Percentiles rank a stretch among this genome's conserved stretches.
These are phyloP conservation scores for Anagyrus pseudococci DNA, from an alignment of 2,888 invertebrate genomes.

Conservation along the genomic window DNA sequence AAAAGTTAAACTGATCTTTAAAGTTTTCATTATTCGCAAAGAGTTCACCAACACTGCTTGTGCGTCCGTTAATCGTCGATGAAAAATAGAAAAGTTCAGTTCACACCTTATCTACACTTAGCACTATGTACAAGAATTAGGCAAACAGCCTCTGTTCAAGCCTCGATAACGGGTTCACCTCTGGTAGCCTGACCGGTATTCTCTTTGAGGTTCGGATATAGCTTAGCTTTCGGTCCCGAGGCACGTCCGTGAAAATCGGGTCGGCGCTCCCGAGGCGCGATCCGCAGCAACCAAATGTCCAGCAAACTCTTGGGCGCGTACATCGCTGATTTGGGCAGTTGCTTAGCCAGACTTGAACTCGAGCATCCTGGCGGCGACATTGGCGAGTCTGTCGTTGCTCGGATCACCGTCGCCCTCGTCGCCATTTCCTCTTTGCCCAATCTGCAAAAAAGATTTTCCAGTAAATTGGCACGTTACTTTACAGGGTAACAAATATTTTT, in stretches of 20 bases:
- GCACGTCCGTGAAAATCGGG: slow-evolving; percentile 70
- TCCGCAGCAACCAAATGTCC: slow-evolving; percentile 72
- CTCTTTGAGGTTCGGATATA: slow-evolving; percentile 76
- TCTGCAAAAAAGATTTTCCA: slow-evolving; percentile 39
- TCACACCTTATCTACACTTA: neutral
- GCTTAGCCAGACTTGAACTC: slow-evolving; percentile 51
- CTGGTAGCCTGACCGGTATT: slow-evolving; percentile 60
- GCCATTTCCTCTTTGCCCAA: slow-evolving; percentile 58
- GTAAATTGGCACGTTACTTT: too few species aligned
- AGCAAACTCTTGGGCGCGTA: slow-evolving; percentile 65
- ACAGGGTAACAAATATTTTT: slow-evolving; percentile 8
- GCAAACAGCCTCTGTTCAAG: slow-evolving; percentile 40
- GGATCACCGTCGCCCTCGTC: slow-evolving; percentile 66
- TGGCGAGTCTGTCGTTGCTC: slow-evolving; percentile 86
- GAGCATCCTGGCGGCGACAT: slow-evolving; percentile 73
- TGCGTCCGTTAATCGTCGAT: too few species aligned
- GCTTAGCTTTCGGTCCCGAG: slow-evolving; percentile 70
- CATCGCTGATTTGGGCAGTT: slow-evolving; percentile 50
- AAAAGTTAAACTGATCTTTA: too few species aligned
- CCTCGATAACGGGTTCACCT: slow-evolving; percentile 57
- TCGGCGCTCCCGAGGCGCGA: slow-evolving; percentile 64
- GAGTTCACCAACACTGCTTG: too few species aligned
- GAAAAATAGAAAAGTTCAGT: neutral
- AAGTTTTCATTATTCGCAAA: too few species aligned
- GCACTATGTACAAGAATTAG: neutral